Conservation (phyloP, 2,888 invertebrate species). For the Ormyrus nitidulus region DNA sequence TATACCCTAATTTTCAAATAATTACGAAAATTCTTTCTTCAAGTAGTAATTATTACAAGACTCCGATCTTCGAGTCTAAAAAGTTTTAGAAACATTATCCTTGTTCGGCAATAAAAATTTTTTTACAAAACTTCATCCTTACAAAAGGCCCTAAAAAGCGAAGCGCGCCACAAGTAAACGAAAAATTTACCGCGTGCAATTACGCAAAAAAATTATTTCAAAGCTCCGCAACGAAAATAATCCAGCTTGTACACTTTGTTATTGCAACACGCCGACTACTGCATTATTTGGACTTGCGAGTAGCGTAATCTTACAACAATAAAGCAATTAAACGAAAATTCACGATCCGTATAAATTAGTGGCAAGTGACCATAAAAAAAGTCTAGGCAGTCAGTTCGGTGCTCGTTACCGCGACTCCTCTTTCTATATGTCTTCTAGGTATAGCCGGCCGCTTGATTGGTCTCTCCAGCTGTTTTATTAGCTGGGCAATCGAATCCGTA, state of each 20-base stretch:
- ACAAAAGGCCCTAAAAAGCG: conserved; percentile 33
- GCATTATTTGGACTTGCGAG: neutral
- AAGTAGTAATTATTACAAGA: conserved; percentile 21
- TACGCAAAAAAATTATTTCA: conserved; percentile 8
- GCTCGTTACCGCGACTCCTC: conserved; percentile 33
- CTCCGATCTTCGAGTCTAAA: conserved; percentile 28
- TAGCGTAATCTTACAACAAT: conserved; percentile 1
- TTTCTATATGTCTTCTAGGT: neutral
- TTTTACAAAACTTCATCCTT: conserved; percentile 34
- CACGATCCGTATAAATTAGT: conserved; percentile 4
- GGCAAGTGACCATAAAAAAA: conserved; percentile 37
- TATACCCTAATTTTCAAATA: conserved; percentile 30
- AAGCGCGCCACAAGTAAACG: conserved; percentile 1
- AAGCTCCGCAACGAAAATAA: neutral
- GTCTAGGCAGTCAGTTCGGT: conserved; percentile 42
- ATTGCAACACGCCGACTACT: neutral
- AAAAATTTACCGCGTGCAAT: conserved; percentile 11
- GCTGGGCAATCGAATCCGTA: conserved; percentile 38
- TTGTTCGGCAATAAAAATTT: conserved; percentile 22
- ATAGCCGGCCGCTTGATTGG: conserved; percentile 26
- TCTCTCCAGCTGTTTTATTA: conserved; percentile 14
- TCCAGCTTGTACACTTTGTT: too few species aligned
- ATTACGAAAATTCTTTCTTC: conserved; percentile 31
- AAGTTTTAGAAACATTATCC: conserved; percentile 30
- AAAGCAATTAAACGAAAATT: conserved; percentile 35